phyloP scores from a whole-genome alignment of 2,888 invertebrate species.

The Drosophila imparisetae region DNA sequence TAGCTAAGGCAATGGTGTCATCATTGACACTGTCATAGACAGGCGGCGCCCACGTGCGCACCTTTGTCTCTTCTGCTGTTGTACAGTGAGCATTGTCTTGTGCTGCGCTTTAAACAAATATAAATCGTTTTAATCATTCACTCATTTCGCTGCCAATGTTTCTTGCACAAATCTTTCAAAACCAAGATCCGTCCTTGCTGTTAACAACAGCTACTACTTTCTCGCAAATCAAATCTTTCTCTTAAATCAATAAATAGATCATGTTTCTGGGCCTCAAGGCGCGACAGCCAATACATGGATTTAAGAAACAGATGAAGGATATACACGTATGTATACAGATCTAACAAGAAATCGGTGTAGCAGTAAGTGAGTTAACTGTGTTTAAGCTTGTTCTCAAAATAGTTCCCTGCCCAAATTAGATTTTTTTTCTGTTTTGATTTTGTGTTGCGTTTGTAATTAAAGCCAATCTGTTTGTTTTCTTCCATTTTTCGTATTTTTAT shows the following conservation, averaged over 20 bases:
- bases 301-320: neutral
- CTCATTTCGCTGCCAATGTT: neutral
- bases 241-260: slow-evolving; percentile 15
- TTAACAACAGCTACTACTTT: slow-evolving; percentile 31
- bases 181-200: slow-evolving; percentile 67
- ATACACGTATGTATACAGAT: neutral
- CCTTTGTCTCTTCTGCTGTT: neutral
- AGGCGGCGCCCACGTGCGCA: slow-evolving; percentile 36
- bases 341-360: neutral
- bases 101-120: slow-evolving; percentile 6
- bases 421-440: slow-evolving; percentile 8
- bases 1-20: slow-evolving; percentile 62
- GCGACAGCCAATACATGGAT: neutral
- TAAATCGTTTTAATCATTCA: slow-evolving; percentile 30
- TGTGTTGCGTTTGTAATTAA: slow-evolving; percentile 21
- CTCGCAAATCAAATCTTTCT: slow-evolving; percentile 24
- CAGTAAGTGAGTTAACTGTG: slow-evolving; percentile 21
- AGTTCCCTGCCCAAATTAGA: slow-evolving; percentile 13
- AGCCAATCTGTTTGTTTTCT: slow-evolving; percentile 9
- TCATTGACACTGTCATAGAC: slow-evolving; percentile 63
- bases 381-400: slow-evolving; percentile 5
- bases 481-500: neutral
- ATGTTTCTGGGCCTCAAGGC: slow-evolving; percentile 11
- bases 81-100: slow-evolving; percentile 26
- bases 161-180: slow-evolving; percentile 15